phyloP scores from a whole-genome alignment of 2,113 vertebrate genomes.

The Eubucco bourcierii region DNA sequence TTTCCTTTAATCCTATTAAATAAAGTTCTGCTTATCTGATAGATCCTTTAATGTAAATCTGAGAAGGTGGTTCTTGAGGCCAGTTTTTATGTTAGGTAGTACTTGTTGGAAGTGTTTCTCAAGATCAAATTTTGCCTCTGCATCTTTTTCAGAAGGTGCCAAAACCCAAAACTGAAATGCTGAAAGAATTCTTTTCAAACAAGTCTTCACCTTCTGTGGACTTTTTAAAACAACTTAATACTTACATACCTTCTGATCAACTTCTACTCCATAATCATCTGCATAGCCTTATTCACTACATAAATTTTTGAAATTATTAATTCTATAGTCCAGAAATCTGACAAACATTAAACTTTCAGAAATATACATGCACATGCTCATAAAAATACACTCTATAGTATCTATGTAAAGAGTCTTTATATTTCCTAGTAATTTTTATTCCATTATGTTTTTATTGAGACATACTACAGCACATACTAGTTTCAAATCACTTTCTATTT shows the following conservation, averaged over 20 bases:
- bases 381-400: not conserved
- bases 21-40: not conserved
- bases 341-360: not conserved
- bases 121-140: not conserved
- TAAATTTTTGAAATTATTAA: not conserved
- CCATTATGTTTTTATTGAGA: not conserved
- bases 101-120: not conserved
- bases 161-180: not conserved
- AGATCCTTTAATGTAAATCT: not conserved
- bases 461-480: not conserved
- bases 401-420: not conserved
- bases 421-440: not conserved
- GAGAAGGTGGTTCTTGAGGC: not conserved
- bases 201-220: not conserved
- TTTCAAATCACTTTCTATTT: not conserved
- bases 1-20: not conserved
- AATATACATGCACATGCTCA: not conserved
- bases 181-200: not conserved
- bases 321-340: not conserved
- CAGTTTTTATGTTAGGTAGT: not conserved
- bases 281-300: not conserved
- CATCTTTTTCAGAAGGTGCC: not conserved
- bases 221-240: not conserved
- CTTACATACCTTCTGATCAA: not conserved
- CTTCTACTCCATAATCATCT: not conserved